A percentile compares a stretch with the other conserved stretches of the same genome.
These are phyloP conservation scores for Drosophila bunnanda DNA, from an alignment of 2,888 invertebrate genomes.

Conservation along the genomic window DNA sequence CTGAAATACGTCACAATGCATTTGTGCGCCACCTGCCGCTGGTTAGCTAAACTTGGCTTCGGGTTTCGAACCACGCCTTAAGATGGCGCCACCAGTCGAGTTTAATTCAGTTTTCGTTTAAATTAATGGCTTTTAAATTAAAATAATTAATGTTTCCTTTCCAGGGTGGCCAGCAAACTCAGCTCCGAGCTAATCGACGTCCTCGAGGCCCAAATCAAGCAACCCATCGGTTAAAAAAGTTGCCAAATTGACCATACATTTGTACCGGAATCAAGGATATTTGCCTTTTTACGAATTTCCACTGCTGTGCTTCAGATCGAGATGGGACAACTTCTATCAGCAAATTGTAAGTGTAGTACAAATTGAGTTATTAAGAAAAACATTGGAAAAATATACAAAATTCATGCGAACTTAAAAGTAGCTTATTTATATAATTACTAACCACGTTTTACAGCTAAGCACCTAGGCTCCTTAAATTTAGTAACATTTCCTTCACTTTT, in stretches of 20 bases:
- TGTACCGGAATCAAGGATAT: constrained; percentile 2
- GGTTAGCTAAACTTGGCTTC: too few relatives aligned
- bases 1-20: too few relatives aligned
- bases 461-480: background rate
- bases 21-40: too few relatives aligned
- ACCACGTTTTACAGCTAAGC: background rate
- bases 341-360: constrained; percentile 16
- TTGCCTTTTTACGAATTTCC: background rate
- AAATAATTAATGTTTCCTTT: too few relatives aligned
- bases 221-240: constrained; percentile 12
- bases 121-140: too few relatives aligned
- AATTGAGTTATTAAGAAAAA: background rate
- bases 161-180: constrained; percentile 46
- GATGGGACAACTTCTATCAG: background rate
- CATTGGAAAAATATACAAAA: background rate
- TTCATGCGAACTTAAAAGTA: background rate
- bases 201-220: constrained; percentile 33
- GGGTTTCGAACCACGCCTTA: too few relatives aligned
- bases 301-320: background rate
- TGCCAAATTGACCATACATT: background rate
- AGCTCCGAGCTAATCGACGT: constrained; percentile 23
- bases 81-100: too few relatives aligned
- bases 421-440: background rate
- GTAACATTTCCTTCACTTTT: background rate
- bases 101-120: too few relatives aligned